These are phyloP conservation scores for Onychomys leucogaster DNA, from an alignment of 2,797 vertebrate genomes.

Conservation along the genomic window DNA sequence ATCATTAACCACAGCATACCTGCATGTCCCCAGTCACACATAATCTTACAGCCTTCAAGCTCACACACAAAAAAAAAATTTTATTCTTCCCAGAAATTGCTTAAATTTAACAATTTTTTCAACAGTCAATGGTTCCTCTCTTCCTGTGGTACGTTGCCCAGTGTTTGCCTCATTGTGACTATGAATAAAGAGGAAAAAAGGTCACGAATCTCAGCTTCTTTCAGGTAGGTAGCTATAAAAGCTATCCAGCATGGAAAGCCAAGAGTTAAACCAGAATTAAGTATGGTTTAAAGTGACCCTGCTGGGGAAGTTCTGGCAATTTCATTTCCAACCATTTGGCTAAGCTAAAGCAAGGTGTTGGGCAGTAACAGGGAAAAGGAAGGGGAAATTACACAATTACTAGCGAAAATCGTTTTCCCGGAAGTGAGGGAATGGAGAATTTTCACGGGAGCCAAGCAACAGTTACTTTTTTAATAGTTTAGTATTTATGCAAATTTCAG, in stretches of 20 bases:
- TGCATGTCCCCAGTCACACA: constrained; percentile 64
- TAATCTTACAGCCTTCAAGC: constrained; percentile 66
- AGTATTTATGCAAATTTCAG: constrained; percentile 50
- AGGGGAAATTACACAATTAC: not conserved
- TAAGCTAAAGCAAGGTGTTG: constrained; percentile 57
- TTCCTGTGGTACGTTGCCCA: constrained; percentile 31
- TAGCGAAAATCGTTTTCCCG: not conserved
- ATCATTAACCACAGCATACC: constrained; percentile 59
- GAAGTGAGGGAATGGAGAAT: constrained; percentile 22
- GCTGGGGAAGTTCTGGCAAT: constrained; percentile 58
- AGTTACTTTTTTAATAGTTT: not conserved
- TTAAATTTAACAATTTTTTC: constrained; percentile 42
- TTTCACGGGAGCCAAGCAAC: not conserved
- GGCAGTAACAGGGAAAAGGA: constrained; percentile 47
- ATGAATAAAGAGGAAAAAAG: constrained; percentile 44
- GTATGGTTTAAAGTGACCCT: constrained; percentile 67
- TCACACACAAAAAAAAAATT: constrained; percentile 30
- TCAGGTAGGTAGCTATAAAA: constrained; percentile 62
- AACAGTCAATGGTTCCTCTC: constrained; percentile 6
- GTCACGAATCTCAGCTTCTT: constrained; percentile 40
- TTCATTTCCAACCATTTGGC: constrained; percentile 59
- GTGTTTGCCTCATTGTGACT: constrained; percentile 11
- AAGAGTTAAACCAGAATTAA: constrained; percentile 72
- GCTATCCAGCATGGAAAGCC: constrained; percentile 56
- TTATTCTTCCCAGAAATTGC: constrained; percentile 73